These are phyloP conservation scores for Phaethornis superciliosus DNA, from an alignment of 2,113 vertebrate genomes.

Conservation along the genomic window DNA sequence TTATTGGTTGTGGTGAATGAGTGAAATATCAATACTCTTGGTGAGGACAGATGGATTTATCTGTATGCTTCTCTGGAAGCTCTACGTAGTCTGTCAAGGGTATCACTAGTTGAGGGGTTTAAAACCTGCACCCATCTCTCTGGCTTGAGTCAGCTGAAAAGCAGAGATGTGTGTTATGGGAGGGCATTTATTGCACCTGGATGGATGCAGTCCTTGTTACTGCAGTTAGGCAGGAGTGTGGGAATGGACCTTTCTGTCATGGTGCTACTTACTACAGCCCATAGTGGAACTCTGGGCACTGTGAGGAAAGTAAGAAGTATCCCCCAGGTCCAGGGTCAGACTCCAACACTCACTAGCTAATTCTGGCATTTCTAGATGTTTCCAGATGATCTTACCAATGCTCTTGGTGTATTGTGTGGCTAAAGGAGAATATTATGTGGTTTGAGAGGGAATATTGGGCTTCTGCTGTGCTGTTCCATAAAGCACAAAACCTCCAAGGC, in stretches of 20 bases:
- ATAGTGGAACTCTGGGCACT: neutral
- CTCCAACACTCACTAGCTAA: neutral
- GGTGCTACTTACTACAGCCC: neutral
- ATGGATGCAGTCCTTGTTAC: accelerated
- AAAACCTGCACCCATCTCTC: neutral
- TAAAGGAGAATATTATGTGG: neutral
- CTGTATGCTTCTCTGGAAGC: neutral
- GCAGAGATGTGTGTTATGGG: neutral
- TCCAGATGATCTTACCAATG: neutral
- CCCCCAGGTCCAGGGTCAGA: neutral
- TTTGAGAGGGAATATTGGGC: neutral
- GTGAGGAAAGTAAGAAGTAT: neutral
- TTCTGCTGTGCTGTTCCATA: neutral
- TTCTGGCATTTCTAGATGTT: neutral
- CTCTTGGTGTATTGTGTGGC: neutral
- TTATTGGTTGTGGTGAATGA: neutral
- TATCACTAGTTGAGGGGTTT: neutral
- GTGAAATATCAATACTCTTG: neutral
- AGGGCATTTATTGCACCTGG: accelerated
- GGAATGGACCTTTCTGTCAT: neutral
- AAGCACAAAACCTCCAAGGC: neutral
- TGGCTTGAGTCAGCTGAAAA: neutral
- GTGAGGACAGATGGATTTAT: neutral
- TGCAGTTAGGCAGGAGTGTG: neutral
- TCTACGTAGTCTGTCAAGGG: neutral